phyloP scores from a whole-genome alignment of 2,888 invertebrate genomes.

The Meta bourneti region DNA sequence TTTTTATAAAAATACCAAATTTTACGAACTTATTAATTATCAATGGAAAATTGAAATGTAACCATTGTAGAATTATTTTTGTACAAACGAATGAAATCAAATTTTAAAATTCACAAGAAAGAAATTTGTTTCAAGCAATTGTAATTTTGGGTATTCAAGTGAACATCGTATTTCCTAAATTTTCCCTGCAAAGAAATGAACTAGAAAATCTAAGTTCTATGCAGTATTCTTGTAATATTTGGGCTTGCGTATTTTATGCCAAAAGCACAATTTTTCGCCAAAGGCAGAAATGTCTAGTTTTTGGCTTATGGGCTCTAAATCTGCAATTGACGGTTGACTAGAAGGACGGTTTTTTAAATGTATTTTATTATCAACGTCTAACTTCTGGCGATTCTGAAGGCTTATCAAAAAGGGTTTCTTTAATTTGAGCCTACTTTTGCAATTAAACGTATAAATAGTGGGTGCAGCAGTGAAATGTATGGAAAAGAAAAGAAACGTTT shows the following conservation, averaged over 20 bases:
- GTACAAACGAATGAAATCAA: too few species aligned
- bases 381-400: conserved; percentile 36
- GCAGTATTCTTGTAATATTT: conserved; percentile 53
- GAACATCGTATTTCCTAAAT: conserved; percentile 36
- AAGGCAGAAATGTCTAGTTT: conserved; percentile 35
- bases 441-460: not conserved
- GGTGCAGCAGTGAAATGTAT: not conserved
- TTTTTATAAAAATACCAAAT: too few species aligned
- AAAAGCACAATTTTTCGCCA: conserved; percentile 42
- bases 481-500: not conserved
- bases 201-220: conserved; percentile 53
- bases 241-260: conserved; percentile 65
- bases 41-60: too few species aligned
- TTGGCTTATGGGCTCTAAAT: conserved; percentile 63
- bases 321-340: conserved; percentile 57
- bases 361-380: conserved; percentile 30
- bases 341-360: conserved; percentile 69
- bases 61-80: too few species aligned
- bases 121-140: too few species aligned
- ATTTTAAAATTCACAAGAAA: too few species aligned
- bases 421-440: not conserved
- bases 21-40: too few species aligned
- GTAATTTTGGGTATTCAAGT: too few species aligned
- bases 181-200: conserved; percentile 50
- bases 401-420: conserved; percentile 45